A percentile compares a stretch with the other conserved stretches of the same genome.
phyloP scores from a whole-genome alignment of 2,888 invertebrate species.

The Abrostola triplasia region DNA sequence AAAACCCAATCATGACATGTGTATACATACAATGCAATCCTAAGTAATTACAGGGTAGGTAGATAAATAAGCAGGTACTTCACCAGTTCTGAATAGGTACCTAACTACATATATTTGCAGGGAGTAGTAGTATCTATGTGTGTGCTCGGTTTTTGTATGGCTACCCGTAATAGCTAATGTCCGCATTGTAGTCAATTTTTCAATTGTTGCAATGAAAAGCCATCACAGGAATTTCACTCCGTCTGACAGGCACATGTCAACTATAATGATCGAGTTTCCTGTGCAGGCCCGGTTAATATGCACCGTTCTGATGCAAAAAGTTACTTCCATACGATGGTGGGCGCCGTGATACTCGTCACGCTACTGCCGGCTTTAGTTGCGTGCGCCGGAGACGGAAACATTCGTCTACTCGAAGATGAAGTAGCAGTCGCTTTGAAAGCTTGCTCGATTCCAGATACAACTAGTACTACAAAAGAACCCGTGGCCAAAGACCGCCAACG shows the following conservation, averaged over 20 bases:
- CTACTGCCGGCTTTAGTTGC: constrained; percentile 66
- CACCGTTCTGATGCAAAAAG: constrained; percentile 13
- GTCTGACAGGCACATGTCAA: constrained; percentile 70
- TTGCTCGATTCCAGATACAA: constrained; percentile 61
- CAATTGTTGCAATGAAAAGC: constrained; percentile 32
- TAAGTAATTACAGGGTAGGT: not conserved
- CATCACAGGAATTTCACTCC: constrained; percentile 39
- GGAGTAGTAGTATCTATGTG: not conserved
- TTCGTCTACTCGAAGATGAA: constrained; percentile 80
- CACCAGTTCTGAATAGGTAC: not conserved
- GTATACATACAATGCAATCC: not conserved
- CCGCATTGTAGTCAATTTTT: constrained; percentile 26
- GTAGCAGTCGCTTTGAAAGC: constrained; percentile 73
- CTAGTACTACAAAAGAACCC: constrained; percentile 39
- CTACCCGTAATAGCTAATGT: constrained; percentile 11
- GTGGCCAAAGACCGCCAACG: constrained; percentile 54
- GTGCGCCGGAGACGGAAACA: constrained; percentile 78
- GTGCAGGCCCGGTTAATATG: constrained; percentile 65
- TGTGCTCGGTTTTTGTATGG: constrained; percentile 3
- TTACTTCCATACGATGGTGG: constrained; percentile 64
- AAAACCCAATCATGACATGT: not conserved
- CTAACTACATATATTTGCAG: not conserved
- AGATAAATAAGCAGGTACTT: not conserved
- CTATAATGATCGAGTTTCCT: constrained; percentile 71
- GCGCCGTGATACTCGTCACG: constrained; percentile 58